phyloP scores from a whole-genome alignment of 1,140 invertebrate species.

The Drosophila miranda region DNA sequence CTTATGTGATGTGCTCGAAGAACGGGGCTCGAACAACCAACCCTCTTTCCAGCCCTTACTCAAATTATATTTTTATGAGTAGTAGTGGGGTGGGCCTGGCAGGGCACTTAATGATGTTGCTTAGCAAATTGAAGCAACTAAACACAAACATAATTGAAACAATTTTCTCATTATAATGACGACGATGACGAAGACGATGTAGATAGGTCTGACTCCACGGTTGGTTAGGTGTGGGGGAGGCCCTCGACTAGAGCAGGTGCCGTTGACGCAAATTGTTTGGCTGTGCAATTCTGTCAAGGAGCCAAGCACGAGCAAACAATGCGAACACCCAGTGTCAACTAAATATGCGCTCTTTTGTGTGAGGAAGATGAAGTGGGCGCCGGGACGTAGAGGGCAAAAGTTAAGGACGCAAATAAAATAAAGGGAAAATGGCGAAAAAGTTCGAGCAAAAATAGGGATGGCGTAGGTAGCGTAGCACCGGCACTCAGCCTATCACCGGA shows the following conservation, averaged over 20 bases:
- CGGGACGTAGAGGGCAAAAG: slow-evolving; percentile 61
- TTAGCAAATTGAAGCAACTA: slow-evolving; percentile 81
- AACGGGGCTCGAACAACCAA: slow-evolving; percentile 10
- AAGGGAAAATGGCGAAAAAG: slow-evolving; percentile 36
- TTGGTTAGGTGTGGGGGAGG: not conserved
- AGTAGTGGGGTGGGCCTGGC: slow-evolving; percentile 44
- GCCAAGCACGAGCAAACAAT: slow-evolving; percentile 61
- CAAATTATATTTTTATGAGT: slow-evolving; percentile 73
- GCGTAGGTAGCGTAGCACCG: not conserved
- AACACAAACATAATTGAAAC: slow-evolving; percentile 81
- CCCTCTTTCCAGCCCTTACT: slow-evolving; percentile 57
- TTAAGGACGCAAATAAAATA: slow-evolving; percentile 70
- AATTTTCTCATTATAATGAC: slow-evolving; percentile 80
- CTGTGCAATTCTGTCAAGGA: slow-evolving; percentile 62
- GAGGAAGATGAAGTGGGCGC: slow-evolving; percentile 68
- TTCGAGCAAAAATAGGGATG: slow-evolving; percentile 30
- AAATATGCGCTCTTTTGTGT: slow-evolving; percentile 66
- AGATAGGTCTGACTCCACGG: slow-evolving; percentile 1
- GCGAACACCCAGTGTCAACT: slow-evolving; percentile 59
- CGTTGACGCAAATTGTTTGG: slow-evolving; percentile 73
- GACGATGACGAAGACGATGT: slow-evolving; percentile 20
- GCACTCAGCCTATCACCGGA: slow-evolving; percentile 45
- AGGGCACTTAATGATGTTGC: slow-evolving; percentile 78
- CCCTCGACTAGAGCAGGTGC: slow-evolving; percentile 49
- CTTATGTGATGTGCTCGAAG: no score